Evolutionary conservation across 2,888 invertebrate species (phyloP).

Genomic region (Lomographa bimaculata): DNA sequence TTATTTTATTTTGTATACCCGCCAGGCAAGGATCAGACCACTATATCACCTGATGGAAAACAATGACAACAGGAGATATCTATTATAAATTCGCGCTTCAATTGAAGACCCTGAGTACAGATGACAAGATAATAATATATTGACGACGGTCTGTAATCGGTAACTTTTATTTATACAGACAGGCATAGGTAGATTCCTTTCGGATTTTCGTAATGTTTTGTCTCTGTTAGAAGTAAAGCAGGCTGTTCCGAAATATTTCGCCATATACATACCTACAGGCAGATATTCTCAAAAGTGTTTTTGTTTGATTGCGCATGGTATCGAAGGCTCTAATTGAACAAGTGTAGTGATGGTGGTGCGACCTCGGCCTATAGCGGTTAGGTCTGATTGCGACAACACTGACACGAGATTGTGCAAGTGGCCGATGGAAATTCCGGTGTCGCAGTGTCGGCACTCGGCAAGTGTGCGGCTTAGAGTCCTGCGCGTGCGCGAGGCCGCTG

Average conservation of each 20-base stretch:
- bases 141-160: no score
- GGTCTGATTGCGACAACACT: conserved; percentile 69
- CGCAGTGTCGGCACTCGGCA: conserved; percentile 54
- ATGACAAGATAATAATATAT: no score
- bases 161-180: neutral
- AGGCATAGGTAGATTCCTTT: no score
- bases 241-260: conserved; percentile 23
- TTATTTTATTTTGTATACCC: no score
- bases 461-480: conserved; percentile 66
- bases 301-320: conserved; percentile 58
- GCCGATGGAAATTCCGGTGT: conserved; percentile 72
- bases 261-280: conserved; percentile 35
- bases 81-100: no score
- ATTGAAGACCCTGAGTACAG: no score
- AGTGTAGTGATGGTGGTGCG: conserved; percentile 67
- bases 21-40: no score
- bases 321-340: conserved; percentile 75
- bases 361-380: conserved; percentile 61
- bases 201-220: conserved; percentile 11
- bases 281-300: conserved; percentile 31
- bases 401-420: conserved; percentile 69
- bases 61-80: no score
- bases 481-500: conserved; percentile 72
- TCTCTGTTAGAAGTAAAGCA: conserved; percentile 8
- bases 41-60: no score